Percentiles rank a stretch among this genome's conserved stretches.
Evolutionary conservation across 2,113 vertebrate species (phyloP).

Genomic region (Pelmatolapia mariae): DNA sequence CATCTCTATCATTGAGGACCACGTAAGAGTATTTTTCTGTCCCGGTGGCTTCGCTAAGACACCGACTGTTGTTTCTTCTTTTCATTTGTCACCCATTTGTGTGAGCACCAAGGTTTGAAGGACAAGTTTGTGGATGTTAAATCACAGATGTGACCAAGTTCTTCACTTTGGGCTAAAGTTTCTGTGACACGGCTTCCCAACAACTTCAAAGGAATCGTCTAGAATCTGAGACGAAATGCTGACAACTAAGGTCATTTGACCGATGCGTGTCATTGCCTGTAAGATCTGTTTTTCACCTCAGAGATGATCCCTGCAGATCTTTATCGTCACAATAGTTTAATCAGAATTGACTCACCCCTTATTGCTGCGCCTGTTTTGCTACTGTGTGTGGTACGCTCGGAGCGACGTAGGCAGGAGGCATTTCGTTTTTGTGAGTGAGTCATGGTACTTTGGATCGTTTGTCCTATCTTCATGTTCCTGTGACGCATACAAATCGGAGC

Average conservation of each 20-base stretch:
- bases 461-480: not conserved
- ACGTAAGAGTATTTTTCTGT: not conserved
- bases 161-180: not conserved
- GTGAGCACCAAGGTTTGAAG: not conserved
- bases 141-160: not conserved
- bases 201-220: not conserved
- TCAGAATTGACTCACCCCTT: slow-evolving; percentile 5
- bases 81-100: not conserved
- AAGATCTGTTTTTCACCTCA: not conserved
- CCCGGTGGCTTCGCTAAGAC: not conserved
- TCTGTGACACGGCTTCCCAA: not conserved
- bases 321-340: not conserved
- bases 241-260: not conserved
- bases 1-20: not conserved
- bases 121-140: not conserved
- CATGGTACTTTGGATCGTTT: not conserved
- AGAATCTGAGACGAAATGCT: not conserved
- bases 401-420: slow-evolving; percentile 18
- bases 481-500: slow-evolving; percentile 3
- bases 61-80: not conserved
- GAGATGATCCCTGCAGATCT: not conserved
- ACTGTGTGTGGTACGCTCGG: not conserved
- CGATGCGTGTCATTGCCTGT: not conserved
- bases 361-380: not conserved
- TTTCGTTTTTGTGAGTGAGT: slow-evolving; percentile 41